Evolutionary conservation across 2,797 vertebrate genomes (phyloP), one percentile per base, ranked within the genome.

Genomic region (Etheostoma perlongum): DNA sequence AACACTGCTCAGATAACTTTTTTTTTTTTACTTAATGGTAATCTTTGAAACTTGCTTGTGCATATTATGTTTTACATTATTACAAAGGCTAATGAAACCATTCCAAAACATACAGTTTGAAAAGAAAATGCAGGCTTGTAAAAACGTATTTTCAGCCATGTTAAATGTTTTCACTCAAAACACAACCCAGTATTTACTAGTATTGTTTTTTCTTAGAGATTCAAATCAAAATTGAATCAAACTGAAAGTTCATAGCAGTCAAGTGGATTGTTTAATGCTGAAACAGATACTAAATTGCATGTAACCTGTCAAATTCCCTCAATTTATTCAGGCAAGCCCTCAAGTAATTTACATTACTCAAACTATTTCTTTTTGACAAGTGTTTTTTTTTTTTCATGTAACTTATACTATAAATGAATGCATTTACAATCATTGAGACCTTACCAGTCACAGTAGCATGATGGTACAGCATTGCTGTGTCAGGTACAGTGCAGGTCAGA

Each of bases 1-100:
- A 74, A 47, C 18, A 40, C 30, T 66, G 55, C 49, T 68, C 14
- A 16, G 4, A 71, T 53, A 10, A 72, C 36, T 25, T 55, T 67
- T 10, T 14, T 42, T 30, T 36, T 36, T 30, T 19, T 4, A n/a
- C 33, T 48, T n/a, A 66, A 27, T 36, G 6, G 12, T 62, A 61
- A 54, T 51, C 36, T 40, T 70, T 76, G 4, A 72, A 53, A 8
- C 4, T n/a, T 47, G 40, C 54, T n/a, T 58, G 8, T 64, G 44
- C 14, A 8, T 58, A 14, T 42, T 21, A 27, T 76, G 25, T 62
- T 61, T 64, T 68, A n/a, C 2, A 73, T 16, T 16, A 13, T 57
- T 16, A 44, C 11, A 16, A 59, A 52, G 23, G 6, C 30, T 57
- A 4, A 9, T 46, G 10, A 40, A 73, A 19, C 15, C 1, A 71